Base-by-base conservation (phyloP, 1,140 invertebrate genomes). In the Ridgeia piscesae region DNA sequence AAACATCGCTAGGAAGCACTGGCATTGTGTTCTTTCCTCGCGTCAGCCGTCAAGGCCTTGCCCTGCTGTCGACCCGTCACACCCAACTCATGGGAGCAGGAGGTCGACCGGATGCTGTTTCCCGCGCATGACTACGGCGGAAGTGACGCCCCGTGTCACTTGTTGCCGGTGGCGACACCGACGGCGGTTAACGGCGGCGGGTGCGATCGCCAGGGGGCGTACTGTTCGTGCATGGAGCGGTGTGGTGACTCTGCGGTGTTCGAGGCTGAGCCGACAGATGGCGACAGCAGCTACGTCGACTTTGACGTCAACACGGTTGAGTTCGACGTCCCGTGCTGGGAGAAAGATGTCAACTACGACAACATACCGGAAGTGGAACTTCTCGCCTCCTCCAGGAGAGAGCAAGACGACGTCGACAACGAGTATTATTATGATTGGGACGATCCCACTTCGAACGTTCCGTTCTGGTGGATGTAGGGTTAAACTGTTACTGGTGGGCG, bases 271-370 rank as follows among this genome's bases (percentile, higher is more conserved):
- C 17, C 4, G 58, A 21, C 58, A 77, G 58, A 77, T 8, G 11
- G 11, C 11, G 58, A 77, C 58, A 77, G 58, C 58, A 77, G 27
- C 27, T 77, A 77, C 58, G 27, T 21, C 14, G 58, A 77, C 58
- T 21, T 77, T 77, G 58, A 77, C 58, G 58, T 77, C 58, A 21
- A 77, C 27, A 31, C 58, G 14, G 58, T 77, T 77, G 58, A 31
- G 17, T 77, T 77, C 27, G 58, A 77, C 17, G 58, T 21, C 4
- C 58, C 58, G 58, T 77, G 58, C 17, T 77, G 58, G 58, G 58
- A 77, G 58, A 77, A 77, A 77, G 58, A 77, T 77, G 58, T 77
- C 58, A 77, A 77, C 58, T 77, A 77, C 58, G 58, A 77, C 58
- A 27, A 77, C 17, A 77, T 77, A 77, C 58, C 58, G 58, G 58